Evolutionary conservation across 2,797 vertebrate species (phyloP).

Genomic region (Sebastes diploproa): DNA sequence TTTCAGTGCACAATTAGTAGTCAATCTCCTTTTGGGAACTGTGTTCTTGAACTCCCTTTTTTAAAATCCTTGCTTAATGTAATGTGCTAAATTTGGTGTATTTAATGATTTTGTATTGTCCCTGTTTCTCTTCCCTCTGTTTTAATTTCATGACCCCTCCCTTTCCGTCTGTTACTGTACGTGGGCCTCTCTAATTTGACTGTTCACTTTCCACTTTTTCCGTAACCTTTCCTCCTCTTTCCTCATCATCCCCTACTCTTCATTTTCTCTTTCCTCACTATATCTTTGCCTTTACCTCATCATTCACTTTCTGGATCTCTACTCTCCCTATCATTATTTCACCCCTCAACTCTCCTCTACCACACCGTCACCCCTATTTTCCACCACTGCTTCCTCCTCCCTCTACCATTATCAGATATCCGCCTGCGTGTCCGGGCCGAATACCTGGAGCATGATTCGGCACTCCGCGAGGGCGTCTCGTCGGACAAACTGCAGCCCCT

Average conservation of each 20-base stretch:
- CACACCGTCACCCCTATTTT: slow-evolving; percentile 11
- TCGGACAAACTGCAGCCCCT: slow-evolving; percentile 89
- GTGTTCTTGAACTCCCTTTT: not conserved
- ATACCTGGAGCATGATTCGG: slow-evolving; percentile 89
- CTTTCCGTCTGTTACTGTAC: not conserved
- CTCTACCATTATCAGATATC: slow-evolving; percentile 81
- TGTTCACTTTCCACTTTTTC: slow-evolving; percentile 8
- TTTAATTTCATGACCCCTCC: slow-evolving; percentile 47
- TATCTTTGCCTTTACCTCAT: slow-evolving; percentile 1
- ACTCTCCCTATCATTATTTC: slow-evolving; percentile 5
- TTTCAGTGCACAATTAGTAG: slow-evolving; percentile 1
- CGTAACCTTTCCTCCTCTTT: slow-evolving; percentile 11
- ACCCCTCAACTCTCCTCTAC: not conserved
- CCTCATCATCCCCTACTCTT: slow-evolving; percentile 2
- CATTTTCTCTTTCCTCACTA: not conserved
- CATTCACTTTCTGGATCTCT: not conserved
- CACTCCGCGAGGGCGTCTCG: slow-evolving; percentile 86
- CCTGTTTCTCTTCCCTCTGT: slow-evolving; percentile 44
- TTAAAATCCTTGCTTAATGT: slow-evolving; percentile 10
- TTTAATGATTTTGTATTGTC: slow-evolving; percentile 46
- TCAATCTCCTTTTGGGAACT: slow-evolving; percentile 17
- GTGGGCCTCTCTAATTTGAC: slow-evolving; percentile 22
- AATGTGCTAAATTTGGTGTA: not conserved
- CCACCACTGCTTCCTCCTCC: slow-evolving; percentile 26
- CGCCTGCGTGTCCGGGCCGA: slow-evolving; percentile 91